Evolutionary conservation across 2,797 vertebrate genomes (phyloP).

Genomic region (Danio albolineatus): DNA sequence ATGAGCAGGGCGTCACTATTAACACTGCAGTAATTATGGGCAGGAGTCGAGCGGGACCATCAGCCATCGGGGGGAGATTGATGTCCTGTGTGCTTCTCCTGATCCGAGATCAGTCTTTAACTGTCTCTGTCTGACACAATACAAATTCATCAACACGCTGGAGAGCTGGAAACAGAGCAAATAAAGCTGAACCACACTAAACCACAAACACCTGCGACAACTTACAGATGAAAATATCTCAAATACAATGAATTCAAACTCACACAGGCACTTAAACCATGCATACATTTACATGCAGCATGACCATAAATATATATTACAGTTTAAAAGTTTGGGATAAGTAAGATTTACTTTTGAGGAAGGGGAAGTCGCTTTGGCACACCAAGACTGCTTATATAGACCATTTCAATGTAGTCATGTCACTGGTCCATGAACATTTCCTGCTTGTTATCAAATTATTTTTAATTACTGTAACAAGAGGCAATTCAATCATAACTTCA

Average conservation of each 20-base stretch:
- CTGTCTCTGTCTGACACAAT: constrained; percentile 36
- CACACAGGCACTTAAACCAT: neutral
- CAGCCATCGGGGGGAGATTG: constrained; percentile 53
- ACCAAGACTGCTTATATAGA: too few species aligned
- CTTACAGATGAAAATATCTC: neutral
- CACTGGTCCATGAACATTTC: too few species aligned
- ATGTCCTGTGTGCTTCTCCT: constrained; percentile 50
- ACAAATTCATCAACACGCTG: constrained; percentile 48
- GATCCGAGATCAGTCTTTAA: constrained; percentile 57
- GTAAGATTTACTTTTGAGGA: neutral
- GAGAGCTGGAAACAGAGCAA: neutral
- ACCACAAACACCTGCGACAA: too few species aligned
- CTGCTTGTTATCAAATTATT: too few species aligned
- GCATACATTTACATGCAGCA: neutral
- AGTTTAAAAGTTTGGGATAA: constrained; percentile 22
- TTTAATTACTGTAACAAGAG: too few species aligned
- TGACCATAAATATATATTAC: neutral
- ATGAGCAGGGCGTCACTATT: constrained; percentile 54
- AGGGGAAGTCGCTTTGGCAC: too few species aligned
- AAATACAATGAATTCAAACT: constrained; percentile 1
- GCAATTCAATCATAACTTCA: too few species aligned
- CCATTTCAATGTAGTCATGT: too few species aligned
- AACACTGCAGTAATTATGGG: constrained; percentile 59
- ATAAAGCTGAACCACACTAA: too few species aligned
- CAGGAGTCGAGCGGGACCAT: constrained; percentile 39